Evolutionary conservation across 1,140 invertebrate genomes (phyloP).

Genomic region (Lethocerus indicus): DNA sequence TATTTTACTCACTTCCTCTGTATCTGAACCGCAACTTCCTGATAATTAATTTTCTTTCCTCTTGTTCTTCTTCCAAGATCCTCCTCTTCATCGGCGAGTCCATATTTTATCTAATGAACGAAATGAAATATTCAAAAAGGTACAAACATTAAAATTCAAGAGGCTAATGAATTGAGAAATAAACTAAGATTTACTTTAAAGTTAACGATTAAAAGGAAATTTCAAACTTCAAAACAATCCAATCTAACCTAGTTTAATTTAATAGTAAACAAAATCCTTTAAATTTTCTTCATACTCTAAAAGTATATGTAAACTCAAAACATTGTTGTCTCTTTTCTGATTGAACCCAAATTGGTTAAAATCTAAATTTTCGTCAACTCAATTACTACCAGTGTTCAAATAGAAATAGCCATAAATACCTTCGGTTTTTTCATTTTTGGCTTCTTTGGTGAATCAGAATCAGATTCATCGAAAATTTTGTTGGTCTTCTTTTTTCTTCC

Average conservation of each 20-base stretch:
- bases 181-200: too few relatives aligned
- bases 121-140: conserved; percentile 4
- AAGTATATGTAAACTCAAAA: too few relatives aligned
- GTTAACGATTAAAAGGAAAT: too few relatives aligned
- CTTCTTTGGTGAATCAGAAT: conserved; percentile 12
- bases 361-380: too few relatives aligned
- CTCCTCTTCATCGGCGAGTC: conserved; percentile 32
- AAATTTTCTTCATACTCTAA: too few relatives aligned
- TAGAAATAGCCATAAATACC: conserved; percentile 5
- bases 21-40: conserved; percentile 45
- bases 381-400: too few relatives aligned
- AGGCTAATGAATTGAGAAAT: too few relatives aligned
- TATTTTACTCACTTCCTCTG: conserved; percentile 43
- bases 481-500: conserved; percentile 24
- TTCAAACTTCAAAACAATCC: too few relatives aligned
- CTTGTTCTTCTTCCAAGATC: conserved; percentile 37
- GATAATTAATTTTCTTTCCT: conserved; percentile 51
- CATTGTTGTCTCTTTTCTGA: too few relatives aligned
- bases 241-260: too few relatives aligned
- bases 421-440: conserved; percentile 13
- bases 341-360: too few relatives aligned
- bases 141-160: neutral
- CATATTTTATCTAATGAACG: conserved; percentile 30
- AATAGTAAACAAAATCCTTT: neutral
- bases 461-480: conserved; percentile 18